Conservation (phyloP, 2,797 vertebrate species). For the Zenarchopterus dispar region DNA sequence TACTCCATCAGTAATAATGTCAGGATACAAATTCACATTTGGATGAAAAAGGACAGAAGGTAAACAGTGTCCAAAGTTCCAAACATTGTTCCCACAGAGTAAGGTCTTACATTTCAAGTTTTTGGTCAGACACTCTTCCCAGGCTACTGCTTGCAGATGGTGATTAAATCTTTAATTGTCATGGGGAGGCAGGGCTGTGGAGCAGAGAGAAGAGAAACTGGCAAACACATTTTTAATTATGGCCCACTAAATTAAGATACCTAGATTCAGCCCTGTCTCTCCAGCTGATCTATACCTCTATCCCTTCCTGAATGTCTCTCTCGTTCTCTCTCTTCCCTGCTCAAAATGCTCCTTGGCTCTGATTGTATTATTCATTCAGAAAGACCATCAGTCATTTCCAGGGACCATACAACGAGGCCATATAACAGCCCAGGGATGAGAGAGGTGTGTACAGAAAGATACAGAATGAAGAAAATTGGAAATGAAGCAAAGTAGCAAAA, state of each 20-base stretch:
- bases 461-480: constrained; percentile 22
- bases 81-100: constrained; percentile 42
- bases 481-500: constrained; percentile 18
- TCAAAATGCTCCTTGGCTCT: constrained; percentile 64
- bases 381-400: constrained; percentile 75
- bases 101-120: constrained; percentile 60
- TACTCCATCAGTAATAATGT: constrained; percentile 37
- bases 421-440: constrained; percentile 41
- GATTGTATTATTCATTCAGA: constrained; percentile 80
- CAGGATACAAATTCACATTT: constrained; percentile 41
- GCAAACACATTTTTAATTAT: constrained; percentile 84
- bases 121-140: constrained; percentile 70
- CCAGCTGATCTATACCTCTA: constrained; percentile 67
- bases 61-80: constrained; percentile 38
- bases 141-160: constrained; percentile 75
- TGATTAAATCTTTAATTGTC: constrained; percentile 84
- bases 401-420: constrained; percentile 55
- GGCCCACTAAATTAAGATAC: constrained; percentile 80
- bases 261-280: constrained; percentile 68
- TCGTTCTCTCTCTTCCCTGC: constrained; percentile 23
- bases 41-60: constrained; percentile 34
- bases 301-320: constrained; percentile 7
- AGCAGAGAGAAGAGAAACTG: constrained; percentile 70
- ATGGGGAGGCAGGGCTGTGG: constrained; percentile 60
- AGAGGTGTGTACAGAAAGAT: constrained; percentile 26